A percentile compares a stretch with the other conserved stretches of the same genome.
Evolutionary conservation across 2,113 vertebrate species (phyloP).

Genomic region (Sturnus vulgaris): DNA sequence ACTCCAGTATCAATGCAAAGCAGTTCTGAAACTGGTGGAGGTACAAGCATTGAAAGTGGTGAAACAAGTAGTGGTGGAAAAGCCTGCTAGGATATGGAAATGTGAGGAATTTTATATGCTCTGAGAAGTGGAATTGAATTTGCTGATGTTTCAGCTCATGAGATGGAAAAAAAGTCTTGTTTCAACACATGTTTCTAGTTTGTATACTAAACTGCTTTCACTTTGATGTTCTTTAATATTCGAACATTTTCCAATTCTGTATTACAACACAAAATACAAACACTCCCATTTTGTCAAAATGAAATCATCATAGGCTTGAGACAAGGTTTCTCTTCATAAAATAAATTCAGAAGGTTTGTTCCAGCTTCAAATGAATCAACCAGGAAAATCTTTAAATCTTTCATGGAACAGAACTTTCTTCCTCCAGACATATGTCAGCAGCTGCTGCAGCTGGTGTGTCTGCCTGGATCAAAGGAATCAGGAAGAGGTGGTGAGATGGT

Average conservation of each 20-base stretch:
- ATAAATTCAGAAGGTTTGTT: not conserved
- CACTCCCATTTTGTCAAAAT: not conserved
- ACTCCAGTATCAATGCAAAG: not conserved
- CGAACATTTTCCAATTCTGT: not conserved
- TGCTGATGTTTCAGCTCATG: not conserved
- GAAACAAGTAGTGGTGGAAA: not conserved
- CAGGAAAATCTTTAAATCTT: not conserved
- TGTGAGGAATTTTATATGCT: not conserved
- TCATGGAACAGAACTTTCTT: not conserved
- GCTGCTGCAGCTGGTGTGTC: constrained; percentile 5
- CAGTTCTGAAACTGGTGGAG: not conserved
- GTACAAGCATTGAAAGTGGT: not conserved
- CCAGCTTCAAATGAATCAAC: not conserved
- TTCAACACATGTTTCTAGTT: not conserved
- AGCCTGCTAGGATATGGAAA: not conserved
- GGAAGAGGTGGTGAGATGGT: not conserved
- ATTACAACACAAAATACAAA: not conserved
- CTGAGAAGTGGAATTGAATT: not conserved
- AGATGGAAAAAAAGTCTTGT: not conserved
- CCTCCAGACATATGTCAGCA: not conserved
- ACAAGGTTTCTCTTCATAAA: not conserved
- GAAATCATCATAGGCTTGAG: not conserved
- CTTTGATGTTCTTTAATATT: not conserved
- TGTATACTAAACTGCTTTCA: not conserved
- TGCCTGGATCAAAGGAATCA: not conserved